Evolutionary conservation across 1,140 invertebrate species (phyloP).

Genomic region (Paralvinella palmiformis): DNA sequence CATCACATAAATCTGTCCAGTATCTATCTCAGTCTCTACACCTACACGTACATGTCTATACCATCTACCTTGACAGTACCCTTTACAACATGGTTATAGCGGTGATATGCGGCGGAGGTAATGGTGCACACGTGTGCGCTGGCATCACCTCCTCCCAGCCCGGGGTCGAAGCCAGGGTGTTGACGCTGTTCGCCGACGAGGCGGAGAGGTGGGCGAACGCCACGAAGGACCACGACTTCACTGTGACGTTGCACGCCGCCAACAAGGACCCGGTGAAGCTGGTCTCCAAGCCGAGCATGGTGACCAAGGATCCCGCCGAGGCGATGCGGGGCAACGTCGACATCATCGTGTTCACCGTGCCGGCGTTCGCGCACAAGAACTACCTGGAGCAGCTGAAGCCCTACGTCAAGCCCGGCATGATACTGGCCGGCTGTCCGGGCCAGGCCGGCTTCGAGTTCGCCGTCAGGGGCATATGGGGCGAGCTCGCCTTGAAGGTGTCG

Average conservation of each 20-base stretch:
- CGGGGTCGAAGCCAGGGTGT: conserved; percentile 29
- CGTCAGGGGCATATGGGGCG: conserved; percentile 23
- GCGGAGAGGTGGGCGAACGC: conserved; percentile 31
- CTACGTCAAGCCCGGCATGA: conserved; percentile 20
- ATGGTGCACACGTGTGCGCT: conserved; percentile 33
- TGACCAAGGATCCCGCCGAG: conserved; percentile 23
- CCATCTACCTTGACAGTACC: too few relatives aligned
- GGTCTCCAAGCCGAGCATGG: conserved; percentile 14
- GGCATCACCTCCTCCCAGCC: conserved; percentile 29
- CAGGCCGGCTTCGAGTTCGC: conserved; percentile 36
- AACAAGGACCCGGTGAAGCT: conserved; percentile 21
- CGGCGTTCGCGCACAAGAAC: conserved; percentile 26
- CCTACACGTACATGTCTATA: too few relatives aligned
- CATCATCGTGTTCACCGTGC: conserved; percentile 27
- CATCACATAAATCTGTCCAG: too few relatives aligned
- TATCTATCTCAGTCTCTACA: too few relatives aligned
- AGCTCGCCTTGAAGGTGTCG: conserved; percentile 24
- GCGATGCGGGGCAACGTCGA: conserved; percentile 19
- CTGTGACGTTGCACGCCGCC: conserved; percentile 24
- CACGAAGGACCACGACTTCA: conserved; percentile 24
- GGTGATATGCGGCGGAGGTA: conserved; percentile 34
- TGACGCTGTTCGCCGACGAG: conserved; percentile 34
- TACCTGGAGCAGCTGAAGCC: conserved; percentile 27
- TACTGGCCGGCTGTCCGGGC: conserved; percentile 29
- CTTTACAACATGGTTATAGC: conserved; percentile 14